Percentiles rank a stretch among this genome's conserved stretches.
These are phyloP conservation scores for Ptilonorhynchus violaceus DNA, from an alignment of 2,113 vertebrate genomes.

Conservation along the genomic window DNA sequence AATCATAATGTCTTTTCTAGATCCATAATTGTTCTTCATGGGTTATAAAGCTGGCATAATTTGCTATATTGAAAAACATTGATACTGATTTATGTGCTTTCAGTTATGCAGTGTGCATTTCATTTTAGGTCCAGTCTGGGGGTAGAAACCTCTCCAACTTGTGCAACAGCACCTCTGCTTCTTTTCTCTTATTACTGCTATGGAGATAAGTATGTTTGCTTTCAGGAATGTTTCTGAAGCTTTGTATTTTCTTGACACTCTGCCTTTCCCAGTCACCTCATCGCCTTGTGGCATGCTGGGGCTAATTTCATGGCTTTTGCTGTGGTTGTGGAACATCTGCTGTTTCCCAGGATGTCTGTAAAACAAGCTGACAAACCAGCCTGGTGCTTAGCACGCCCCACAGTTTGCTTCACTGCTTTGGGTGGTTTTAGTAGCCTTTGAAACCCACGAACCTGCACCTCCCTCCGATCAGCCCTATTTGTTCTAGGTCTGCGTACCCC, in stretches of 20 bases:
- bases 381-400: neutral
- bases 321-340: neutral
- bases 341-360: neutral
- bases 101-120: neutral
- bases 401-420: neutral
- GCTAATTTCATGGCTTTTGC: neutral
- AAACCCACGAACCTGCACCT: neutral
- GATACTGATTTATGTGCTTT: slow-evolving; percentile 10
- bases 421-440: neutral
- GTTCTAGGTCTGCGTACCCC: neutral
- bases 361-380: neutral
- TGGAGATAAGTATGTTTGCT: neutral
- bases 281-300: neutral
- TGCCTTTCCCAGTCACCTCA: neutral
- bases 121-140: neutral
- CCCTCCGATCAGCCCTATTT: neutral
- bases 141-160: neutral
- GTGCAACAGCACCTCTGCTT: neutral
- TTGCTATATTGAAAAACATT: neutral
- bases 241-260: neutral
- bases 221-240: neutral
- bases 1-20: neutral
- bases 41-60: slow-evolving; percentile 42
- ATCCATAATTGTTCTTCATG: slow-evolving; percentile 56
- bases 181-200: neutral